These are phyloP conservation scores for Odontomachus brunneus DNA, from an alignment of 1,140 invertebrate species.

Conservation along the genomic window DNA sequence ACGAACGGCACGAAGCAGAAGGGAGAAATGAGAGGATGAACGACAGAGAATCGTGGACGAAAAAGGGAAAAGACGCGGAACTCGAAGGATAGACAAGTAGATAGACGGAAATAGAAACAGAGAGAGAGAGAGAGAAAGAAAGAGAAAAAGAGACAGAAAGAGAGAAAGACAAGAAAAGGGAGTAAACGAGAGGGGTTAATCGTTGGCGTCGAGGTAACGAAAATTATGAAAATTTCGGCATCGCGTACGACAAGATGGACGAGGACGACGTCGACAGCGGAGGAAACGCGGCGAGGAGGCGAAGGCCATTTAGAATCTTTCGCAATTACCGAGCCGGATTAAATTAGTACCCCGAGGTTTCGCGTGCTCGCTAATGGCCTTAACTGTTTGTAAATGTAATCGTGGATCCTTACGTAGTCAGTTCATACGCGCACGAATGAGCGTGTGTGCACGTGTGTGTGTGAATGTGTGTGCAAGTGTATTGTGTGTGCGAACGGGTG, in stretches of 20 bases:
- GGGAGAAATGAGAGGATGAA: too few species aligned
- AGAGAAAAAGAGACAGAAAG: neutral
- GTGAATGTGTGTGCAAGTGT: neutral
- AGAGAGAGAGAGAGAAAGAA: too few species aligned
- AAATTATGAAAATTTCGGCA: constrained; percentile 64
- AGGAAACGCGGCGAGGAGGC: constrained; percentile 52
- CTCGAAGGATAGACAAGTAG: neutral
- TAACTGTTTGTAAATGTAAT: constrained; percentile 77
- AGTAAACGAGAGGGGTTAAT: neutral
- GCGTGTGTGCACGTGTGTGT: constrained; percentile 20
- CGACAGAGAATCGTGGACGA: neutral
- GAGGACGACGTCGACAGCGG: constrained; percentile 38
- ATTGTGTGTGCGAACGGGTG: constrained; percentile 5
- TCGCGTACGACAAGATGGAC: neutral
- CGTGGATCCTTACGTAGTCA: constrained; percentile 60
- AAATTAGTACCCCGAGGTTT: constrained; percentile 72
- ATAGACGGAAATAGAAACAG: neutral
- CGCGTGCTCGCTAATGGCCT: constrained; percentile 73
- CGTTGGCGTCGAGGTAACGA: neutral
- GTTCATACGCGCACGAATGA: neutral
- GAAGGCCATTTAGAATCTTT: constrained; percentile 72
- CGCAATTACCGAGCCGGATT: constrained; percentile 69
- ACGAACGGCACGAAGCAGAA: neutral
- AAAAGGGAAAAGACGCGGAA: neutral
- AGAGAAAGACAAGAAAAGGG: neutral